These are phyloP conservation scores for Babylonia areolata DNA, from an alignment of 1,140 invertebrate species.

Conservation along the genomic window DNA sequence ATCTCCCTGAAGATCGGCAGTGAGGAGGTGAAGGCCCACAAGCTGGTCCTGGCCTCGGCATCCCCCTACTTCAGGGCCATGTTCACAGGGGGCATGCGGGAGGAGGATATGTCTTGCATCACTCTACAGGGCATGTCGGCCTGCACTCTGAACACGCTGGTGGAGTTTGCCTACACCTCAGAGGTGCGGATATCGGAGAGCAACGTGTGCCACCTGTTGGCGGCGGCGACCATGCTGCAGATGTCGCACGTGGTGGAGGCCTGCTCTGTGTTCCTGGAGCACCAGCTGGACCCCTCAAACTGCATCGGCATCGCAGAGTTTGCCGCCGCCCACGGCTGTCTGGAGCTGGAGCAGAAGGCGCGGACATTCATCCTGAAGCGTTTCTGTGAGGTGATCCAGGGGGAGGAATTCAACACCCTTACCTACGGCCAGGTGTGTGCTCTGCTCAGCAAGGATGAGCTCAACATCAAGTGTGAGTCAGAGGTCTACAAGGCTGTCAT, in stretches of 20 bases:
- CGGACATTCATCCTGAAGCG: conserved; percentile 93
- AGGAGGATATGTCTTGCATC: conserved; percentile 89
- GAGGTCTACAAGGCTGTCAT: conserved; percentile 93
- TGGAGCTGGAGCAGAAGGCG: conserved; percentile 88
- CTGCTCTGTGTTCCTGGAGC: conserved; percentile 92
- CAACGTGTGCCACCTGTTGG: conserved; percentile 91
- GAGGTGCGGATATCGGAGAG: conserved; percentile 91
- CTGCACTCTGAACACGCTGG: conserved; percentile 87
- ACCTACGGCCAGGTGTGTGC: conserved; percentile 86
- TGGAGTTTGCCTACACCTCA: conserved; percentile 94
- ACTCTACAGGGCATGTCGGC: conserved; percentile 91
- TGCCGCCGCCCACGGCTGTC: conserved; percentile 92
- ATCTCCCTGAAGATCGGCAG: conserved; percentile 70
- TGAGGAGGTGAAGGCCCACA: conserved; percentile 70
- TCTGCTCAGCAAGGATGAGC: conserved; percentile 89
- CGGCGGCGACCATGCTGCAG: conserved; percentile 96
- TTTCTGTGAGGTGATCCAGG: conserved; percentile 91
- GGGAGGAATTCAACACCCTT: conserved; percentile 92
- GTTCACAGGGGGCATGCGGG: conserved; percentile 95
- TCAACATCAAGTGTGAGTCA: conserved; percentile 92
- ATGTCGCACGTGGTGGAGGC: conserved; percentile 92
- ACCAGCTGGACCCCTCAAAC: conserved; percentile 93
- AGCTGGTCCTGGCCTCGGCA: conserved; percentile 73
- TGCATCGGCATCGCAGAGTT: conserved; percentile 95
- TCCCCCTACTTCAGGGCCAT: conserved; percentile 88